Base-by-base conservation (phyloP, 2,113 vertebrate genomes). In the Eudorcas thomsonii region DNA sequence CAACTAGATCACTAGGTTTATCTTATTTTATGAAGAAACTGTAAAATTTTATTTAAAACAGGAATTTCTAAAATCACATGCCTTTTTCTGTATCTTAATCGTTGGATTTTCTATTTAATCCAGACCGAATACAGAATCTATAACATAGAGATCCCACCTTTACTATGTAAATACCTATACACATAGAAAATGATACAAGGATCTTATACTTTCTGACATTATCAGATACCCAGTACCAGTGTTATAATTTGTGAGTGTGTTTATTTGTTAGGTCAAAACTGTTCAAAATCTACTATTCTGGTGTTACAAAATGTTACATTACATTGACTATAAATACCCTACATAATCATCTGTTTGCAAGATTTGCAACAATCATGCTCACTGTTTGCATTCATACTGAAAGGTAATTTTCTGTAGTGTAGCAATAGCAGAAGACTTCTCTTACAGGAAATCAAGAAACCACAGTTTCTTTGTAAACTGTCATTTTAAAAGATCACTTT, bases 21-120 rank as follows among this genome's bases (percentile, higher is more conserved):
- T 91, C 90, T 91, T 87, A 62, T 86, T 87, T 89, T n/a, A 95
- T 94, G 52, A 96, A 78, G 36, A 95, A 92, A 90, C 7, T 90
- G 2, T 87, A 90, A 64, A 64, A 57, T 60, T 60, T 97, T 43
- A 89, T 14, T 39, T 91, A 93, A 87, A 30, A 28, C 16, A 80
- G 8, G 14, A 67, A 57, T 92, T 89, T 81, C 54, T 33, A 5
- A 85, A 64, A 39, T 77, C 25, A 71, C 2, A 17, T 15, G 26
- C 82, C 23, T 89, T n/a, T 93, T 4, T 30, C 57, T 95, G 1
- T 43, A 25, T 59, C 17, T 8, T 59, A 59, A 85, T 33, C 39
- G 6, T 50, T 82, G 54, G 9, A 59, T 83, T 86, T 97, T 94
- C 30, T 89, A 50, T 62, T 91, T 91, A 87, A 91, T 59, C n/a